Base-by-base conservation (phyloP, 2,113 vertebrate species). In the Burhinus oedicnemus region DNA sequence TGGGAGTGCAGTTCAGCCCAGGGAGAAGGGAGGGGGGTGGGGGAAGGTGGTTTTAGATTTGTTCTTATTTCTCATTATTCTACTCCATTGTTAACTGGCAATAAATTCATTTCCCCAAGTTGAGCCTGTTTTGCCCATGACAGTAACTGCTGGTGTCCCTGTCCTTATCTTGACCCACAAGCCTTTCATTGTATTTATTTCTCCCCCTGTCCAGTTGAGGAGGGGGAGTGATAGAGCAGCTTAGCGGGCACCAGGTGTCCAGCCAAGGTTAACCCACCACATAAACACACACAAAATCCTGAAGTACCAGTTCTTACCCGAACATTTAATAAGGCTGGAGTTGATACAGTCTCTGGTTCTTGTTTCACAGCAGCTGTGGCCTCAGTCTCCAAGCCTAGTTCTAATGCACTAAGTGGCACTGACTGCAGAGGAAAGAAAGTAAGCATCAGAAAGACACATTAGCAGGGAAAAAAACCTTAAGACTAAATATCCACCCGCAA, bases 381-480 rank as follows among this genome's bases (percentile, higher is more conserved):
- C 95, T 99, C 99, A 76, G 97, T 94, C 95, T 99, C 99, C 96
- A 98, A 96, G 61, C 98, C 98, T 83, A 98, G 98, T 90, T 99
- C 99, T 98, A 99, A 98, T 0, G 99, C 98, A 97, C 97, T 98
- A 94, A 99, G 98, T 29, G 99, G 98, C 79, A 99, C 97, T 68
- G 99, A 99, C 99, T 99, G 91, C 52, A 98, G 32, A 94, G 75
- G 45, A 95, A 85, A 87, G 92, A 86, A 54, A 96, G 51, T 8
- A 80, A 36, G 14, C 47, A 90, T 40, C 42, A 89, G 55, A 86
- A 91, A 51, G 49, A 81, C 57, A 58, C 29, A 32, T 84, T 18
- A 93, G 42, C 12, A 49, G 18, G 14, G 42, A 20, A 85, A 62
- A 83, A 83, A 71, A 32, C 7, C 51, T 78, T 6, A 85, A 54